Evolutionary conservation across 2,797 vertebrate species (phyloP), one percentile per base, ranked within the genome.

Genomic region (Sebastolobus altivelis): DNA sequence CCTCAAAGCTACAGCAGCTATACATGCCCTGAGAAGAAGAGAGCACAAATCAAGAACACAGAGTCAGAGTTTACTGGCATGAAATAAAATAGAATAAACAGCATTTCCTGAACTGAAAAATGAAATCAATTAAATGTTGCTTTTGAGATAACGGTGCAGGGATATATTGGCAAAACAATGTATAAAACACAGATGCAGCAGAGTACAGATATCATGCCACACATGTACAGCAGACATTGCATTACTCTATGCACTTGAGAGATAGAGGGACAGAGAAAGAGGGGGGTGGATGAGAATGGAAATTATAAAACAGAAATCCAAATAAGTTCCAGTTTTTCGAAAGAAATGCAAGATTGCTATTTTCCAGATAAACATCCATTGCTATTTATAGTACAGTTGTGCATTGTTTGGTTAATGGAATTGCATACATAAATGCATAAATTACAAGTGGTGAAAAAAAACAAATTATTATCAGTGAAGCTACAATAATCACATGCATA

Each of bases 1-100:
- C 97, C 82, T 98, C 97, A 25, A 97, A 97, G 85, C 96, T 97
- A 93, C 97, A 98, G 92, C 97, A 98, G 92, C 97, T 98, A 90
- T 98, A 98, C 97, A 98, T 98, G 82, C 97, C 97, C 97, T 98
- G 56, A 77, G 68, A 68, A 55, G 72, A 72, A 82, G 67, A 79
- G 5, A 70, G 11, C 54, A 73, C 25, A 68, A 80, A 59, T 22
- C 25, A 59, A 63, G 60, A 54, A 38, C 37, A 60, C 4, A 62
- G 52, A 65, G 12, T 65, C 12, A 43, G 11, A 61, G 6, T 29
- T n/a, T 29, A 33, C 46, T 49, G 0, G 11, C 13, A 61, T 25
- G 2, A 25, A 63, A 72, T 6, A 0, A 22, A 29, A 59, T 9
- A 31, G 1, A 83, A 56, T 43, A 55, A 75, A 81, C 1, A 33